Percentiles rank a stretch among this genome's conserved stretches.
Evolutionary conservation across 2,797 vertebrate species (phyloP).

Genomic region (Coluber constrictor): DNA sequence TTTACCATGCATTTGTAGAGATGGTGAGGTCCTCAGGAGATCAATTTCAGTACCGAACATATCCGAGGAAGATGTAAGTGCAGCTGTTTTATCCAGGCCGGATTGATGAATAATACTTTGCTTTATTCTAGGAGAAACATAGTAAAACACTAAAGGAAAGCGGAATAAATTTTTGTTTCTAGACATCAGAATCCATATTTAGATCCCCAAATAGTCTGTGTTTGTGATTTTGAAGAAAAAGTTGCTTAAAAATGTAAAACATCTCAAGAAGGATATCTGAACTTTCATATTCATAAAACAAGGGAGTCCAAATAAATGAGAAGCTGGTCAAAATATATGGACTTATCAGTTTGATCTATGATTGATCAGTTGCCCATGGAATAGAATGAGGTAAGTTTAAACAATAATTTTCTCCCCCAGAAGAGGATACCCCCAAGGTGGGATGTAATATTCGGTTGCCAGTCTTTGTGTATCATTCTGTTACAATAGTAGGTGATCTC

Average conservation of each 20-base stretch:
- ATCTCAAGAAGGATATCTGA: background rate
- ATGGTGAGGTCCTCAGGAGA: too few species aligned
- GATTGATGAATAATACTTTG: too few species aligned
- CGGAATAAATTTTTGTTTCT: too few species aligned
- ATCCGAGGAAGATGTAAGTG: too few species aligned
- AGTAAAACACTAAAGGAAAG: too few species aligned
- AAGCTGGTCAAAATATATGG: background rate
- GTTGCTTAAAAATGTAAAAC: background rate
- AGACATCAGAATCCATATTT: background rate
- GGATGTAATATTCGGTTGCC: background rate
- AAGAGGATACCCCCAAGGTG: too few species aligned
- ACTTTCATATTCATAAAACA: background rate
- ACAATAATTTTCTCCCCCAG: background rate
- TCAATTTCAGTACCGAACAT: too few species aligned
- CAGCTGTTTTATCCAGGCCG: too few species aligned
- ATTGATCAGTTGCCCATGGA: background rate
- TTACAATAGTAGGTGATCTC: too few species aligned
- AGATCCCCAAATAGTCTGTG: background rate
- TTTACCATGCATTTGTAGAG: too few species aligned
- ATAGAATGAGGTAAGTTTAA: background rate
- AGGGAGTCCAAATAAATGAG: background rate
- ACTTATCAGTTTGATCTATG: background rate
- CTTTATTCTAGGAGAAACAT: too few species aligned
- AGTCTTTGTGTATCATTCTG: background rate
- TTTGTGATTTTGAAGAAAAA: background rate